Conservation (phyloP, 2,888 invertebrate species). For the Autographa pulchrina region DNA sequence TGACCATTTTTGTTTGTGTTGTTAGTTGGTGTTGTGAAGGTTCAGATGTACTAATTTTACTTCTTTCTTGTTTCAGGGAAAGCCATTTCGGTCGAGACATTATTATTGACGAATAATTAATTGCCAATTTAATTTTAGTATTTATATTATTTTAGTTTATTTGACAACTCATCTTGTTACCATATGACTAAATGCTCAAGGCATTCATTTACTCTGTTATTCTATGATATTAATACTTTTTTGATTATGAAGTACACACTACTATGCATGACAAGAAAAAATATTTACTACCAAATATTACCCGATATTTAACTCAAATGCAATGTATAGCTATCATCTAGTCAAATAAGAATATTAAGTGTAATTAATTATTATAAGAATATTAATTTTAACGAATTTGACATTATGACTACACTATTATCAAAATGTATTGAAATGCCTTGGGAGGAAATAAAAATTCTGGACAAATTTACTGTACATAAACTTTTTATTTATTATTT, state of each 20-base stretch:
- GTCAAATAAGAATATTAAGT: neutral
- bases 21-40: too few relatives aligned
- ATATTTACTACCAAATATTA: too few relatives aligned
- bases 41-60: too few relatives aligned
- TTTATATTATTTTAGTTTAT: neutral
- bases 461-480: neutral
- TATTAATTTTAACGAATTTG: neutral
- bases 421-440: neutral
- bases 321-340: neutral
- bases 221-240: too few relatives aligned
- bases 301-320: too few relatives aligned
- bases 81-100: slow-evolving; percentile 68
- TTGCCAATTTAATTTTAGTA: neutral
- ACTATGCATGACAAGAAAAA: too few relatives aligned
- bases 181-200: neutral
- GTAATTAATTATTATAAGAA: neutral
- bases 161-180: neutral
- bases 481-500: too few relatives aligned
- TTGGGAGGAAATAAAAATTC: neutral
- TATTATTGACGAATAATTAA: slow-evolving; percentile 57
- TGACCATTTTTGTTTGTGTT: too few relatives aligned
- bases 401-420: neutral
- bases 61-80: slow-evolving; percentile 68
- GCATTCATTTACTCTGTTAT: neutral
- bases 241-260: too few relatives aligned